Base-by-base conservation (phyloP, 2,113 vertebrate species). In the Puntigrus tetrazona region DNA sequence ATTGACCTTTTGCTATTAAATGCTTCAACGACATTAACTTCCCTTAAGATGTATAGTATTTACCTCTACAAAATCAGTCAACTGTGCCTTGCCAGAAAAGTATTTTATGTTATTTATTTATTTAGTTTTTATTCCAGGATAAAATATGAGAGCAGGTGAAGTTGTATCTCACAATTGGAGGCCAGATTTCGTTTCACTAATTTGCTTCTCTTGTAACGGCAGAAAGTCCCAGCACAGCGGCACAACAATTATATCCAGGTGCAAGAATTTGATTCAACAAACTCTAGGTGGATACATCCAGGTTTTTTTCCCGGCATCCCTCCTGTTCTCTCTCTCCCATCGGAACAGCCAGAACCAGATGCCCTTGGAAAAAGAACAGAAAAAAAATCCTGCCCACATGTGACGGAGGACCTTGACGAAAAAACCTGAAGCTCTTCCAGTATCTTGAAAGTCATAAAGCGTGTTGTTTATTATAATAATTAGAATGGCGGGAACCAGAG, bases 241-340 rank as follows among this genome's bases (percentile, higher is more conserved):
- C 94, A 90, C 91, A 91, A 96, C 97, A 96, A 98, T 98, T 98
- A 97, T 91, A 95, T 97, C 96, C 97, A 98, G 96, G 97, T 97
- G 97, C 97, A 98, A 96, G 95, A 95, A 97, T 96, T 97, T 96
- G 96, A 98, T 98, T 97, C 96, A 94, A 97, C 96, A 96, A 96
- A 98, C 96, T 97, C 96, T 95, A 95, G 95, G 96, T 96, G 95
- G 94, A 96, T 97, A 93, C 89, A 95, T 96, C 94, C 94, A 94
- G 92, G 94, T 93, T 88, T 93, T n/a, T 94, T 93, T 84, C 83
- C 86, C 92, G 87, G 88, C 88, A 92, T 74, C 69, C 41, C 77
- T 63, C 77, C 20, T 45, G 65, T 73, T 89, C 88, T 85, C 85
- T 89, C 85, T 94, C 92, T 95, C 93, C 95, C 94, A 94, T 95